Evolutionary conservation across 2,888 invertebrate genomes (phyloP).

Genomic region (Torymus tubicola): DNA sequence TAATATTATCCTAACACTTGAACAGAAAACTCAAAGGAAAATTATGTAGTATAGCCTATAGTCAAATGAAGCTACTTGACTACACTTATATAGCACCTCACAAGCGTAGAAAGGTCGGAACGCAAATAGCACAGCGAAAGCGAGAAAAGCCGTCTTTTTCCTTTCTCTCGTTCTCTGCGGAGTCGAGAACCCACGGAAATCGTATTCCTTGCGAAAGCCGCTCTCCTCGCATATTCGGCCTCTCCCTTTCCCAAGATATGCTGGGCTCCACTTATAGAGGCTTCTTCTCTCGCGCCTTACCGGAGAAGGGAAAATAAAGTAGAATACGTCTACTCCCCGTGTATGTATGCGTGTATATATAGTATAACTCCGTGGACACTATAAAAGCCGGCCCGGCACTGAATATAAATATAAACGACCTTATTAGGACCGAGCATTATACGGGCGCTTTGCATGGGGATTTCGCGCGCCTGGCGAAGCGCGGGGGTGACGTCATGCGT

Average conservation of each 20-base stretch:
- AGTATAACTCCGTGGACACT: constrained; percentile 55
- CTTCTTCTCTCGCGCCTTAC: neutral
- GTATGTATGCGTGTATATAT: neutral
- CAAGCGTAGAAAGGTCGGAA: neutral
- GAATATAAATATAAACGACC: constrained; percentile 74
- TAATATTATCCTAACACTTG: too few species aligned
- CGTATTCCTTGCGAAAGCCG: constrained; percentile 16
- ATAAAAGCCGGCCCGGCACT: constrained; percentile 67
- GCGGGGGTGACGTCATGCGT: constrained; percentile 20
- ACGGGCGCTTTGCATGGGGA: constrained; percentile 50
- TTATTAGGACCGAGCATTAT: constrained; percentile 64
- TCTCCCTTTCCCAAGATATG: neutral
- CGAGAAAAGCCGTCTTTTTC: neutral
- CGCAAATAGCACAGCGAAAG: too few species aligned
- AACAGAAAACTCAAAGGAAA: too few species aligned
- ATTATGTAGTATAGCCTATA: too few species aligned
- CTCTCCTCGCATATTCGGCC: too few species aligned
- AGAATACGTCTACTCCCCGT: constrained; percentile 30
- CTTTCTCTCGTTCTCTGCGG: too few species aligned
- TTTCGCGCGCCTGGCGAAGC: constrained; percentile 6
- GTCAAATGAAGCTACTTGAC: too few species aligned
- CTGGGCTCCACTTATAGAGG: constrained; percentile 20
- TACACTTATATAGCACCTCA: too few species aligned
- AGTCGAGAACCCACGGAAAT: constrained; percentile 15
- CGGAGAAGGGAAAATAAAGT: constrained; percentile 42